A percentile compares a stretch with the other conserved stretches of the same genome.
phyloP scores from a whole-genome alignment of 2,797 vertebrate genomes.

The Podargus strigoides region DNA sequence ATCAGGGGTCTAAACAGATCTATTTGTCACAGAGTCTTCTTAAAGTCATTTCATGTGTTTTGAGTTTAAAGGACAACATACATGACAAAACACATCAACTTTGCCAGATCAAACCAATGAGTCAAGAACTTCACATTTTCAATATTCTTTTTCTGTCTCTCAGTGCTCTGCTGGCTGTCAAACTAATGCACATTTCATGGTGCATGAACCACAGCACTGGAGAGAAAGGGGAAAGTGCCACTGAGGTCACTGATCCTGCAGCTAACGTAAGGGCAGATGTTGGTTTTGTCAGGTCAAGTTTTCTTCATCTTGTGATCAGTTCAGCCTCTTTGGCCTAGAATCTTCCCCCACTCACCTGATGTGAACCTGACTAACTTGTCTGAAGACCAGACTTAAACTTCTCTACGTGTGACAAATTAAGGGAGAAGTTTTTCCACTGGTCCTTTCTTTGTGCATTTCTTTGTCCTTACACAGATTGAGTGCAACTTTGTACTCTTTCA shows the following conservation, averaged over 20 bases:
- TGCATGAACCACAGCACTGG: slow-evolving; percentile 8
- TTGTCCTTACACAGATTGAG: not conserved
- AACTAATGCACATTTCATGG: slow-evolving; percentile 7
- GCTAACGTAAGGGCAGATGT: not conserved
- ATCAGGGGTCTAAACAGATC: not conserved
- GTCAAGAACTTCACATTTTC: not conserved
- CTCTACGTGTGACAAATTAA: not conserved
- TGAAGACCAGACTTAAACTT: not conserved
- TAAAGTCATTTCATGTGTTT: not conserved
- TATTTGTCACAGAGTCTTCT: not conserved
- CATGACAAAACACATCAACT: not conserved
- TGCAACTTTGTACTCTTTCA: not conserved
- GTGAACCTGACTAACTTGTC: not conserved
- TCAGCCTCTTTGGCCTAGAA: not conserved
- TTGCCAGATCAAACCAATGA: not conserved
- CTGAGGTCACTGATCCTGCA: slow-evolving; percentile 1
- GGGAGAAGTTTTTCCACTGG: not conserved
- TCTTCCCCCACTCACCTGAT: not conserved
- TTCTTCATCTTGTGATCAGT: not conserved
- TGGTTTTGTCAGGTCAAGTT: slow-evolving; percentile 35
- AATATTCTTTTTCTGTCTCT: not conserved
- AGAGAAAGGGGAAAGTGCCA: slow-evolving; percentile 14
- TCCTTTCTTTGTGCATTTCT: not conserved
- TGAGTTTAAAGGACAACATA: not conserved
- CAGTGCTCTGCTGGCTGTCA: slow-evolving; percentile 21